These are phyloP conservation scores for Zele albiditarsus DNA, from an alignment of 2,888 invertebrate species.

Conservation along the genomic window DNA sequence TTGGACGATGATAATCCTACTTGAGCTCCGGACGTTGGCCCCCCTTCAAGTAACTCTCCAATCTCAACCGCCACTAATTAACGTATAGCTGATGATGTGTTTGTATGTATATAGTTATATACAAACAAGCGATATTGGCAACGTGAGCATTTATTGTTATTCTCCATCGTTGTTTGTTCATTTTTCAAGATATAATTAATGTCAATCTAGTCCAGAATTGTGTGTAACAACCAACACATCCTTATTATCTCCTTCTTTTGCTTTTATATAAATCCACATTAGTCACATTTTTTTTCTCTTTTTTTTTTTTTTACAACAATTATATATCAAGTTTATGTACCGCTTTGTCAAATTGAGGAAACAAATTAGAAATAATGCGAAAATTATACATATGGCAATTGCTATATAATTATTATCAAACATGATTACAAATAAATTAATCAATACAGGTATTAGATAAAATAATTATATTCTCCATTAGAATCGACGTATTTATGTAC, in stretches of 20 bases:
- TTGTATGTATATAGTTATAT: background rate
- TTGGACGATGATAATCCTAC: background rate
- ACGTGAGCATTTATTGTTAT: background rate
- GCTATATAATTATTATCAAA: background rate
- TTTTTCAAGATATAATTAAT: conserved; percentile 1
- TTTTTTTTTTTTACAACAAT: background rate
- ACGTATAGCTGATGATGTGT: conserved; percentile 1
- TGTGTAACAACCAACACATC: background rate
- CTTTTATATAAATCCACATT: background rate
- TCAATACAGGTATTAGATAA: conserved; percentile 2
- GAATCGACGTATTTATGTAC: too few species aligned
- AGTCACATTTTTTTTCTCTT: background rate
- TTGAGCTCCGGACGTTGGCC: conserved; percentile 47
- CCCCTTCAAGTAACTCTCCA: conserved; percentile 22
- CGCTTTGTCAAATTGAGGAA: background rate
- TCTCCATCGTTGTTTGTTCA: background rate
- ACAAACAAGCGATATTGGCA: background rate
- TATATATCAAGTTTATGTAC: too few species aligned
- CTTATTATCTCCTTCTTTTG: background rate
- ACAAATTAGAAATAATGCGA: background rate
- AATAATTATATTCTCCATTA: background rate
- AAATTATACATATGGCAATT: background rate
- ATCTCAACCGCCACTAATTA: conserved; percentile 23
- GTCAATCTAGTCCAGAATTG: background rate
- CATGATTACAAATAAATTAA: conserved; percentile 1